Percentiles rank a stretch among this genome's conserved stretches.
These are phyloP conservation scores for Hydrochoerus hydrochaeris DNA, from an alignment of 2,113 vertebrate species.

Conservation along the genomic window DNA sequence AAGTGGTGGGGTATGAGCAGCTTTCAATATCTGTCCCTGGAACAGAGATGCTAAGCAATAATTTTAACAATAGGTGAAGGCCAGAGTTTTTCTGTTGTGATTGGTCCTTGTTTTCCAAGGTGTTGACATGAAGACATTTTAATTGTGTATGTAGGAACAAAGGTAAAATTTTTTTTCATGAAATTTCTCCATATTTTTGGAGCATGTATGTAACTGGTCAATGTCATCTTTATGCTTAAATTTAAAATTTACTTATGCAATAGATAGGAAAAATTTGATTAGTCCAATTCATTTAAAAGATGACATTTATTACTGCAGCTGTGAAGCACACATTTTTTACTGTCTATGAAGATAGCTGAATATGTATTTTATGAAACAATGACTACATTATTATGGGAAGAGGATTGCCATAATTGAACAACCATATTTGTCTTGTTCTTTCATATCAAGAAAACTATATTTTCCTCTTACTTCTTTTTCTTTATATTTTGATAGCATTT, in stretches of 20 bases:
- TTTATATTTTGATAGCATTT: not conserved
- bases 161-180: not conserved
- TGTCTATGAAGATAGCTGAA: conserved; percentile 47
- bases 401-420: conserved; percentile 3
- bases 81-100: not conserved
- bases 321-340: not conserved
- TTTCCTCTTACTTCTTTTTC: not conserved
- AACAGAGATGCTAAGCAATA: not conserved
- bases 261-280: not conserved
- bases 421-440: not conserved
- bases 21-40: not conserved
- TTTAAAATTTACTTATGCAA: conserved; percentile 5
- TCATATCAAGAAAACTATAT: not conserved
- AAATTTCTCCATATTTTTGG: conserved; percentile 19
- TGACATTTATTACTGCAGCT: conserved; percentile 50
- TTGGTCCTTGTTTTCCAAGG: not conserved
- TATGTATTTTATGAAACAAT: conserved; percentile 59
- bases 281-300: conserved; percentile 38
- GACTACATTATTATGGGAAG: not conserved
- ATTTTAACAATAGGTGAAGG: not conserved
- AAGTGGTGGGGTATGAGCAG: not conserved
- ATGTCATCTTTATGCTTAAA: conserved; percentile 3
- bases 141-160: not conserved
- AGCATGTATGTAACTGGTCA: not conserved
- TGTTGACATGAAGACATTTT: not conserved